phyloP scores from a whole-genome alignment of 2,113 vertebrate genomes.

The Montifringilla adamsi region DNA sequence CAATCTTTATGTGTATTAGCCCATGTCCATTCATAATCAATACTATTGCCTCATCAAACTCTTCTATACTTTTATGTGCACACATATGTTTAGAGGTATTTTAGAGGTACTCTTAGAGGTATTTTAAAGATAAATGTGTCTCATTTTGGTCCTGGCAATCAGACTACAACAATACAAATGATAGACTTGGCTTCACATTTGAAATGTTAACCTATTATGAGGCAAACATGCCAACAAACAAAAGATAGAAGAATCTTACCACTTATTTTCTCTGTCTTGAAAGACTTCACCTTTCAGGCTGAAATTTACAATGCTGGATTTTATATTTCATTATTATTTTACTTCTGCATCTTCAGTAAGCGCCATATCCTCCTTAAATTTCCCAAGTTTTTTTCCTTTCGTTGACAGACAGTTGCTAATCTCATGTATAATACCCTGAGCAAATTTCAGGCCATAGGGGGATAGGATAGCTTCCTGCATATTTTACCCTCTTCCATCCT shows the following conservation, averaged over 20 bases:
- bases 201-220: neutral
- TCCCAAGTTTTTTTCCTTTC: neutral
- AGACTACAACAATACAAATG: neutral
- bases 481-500: slow-evolving; percentile 8
- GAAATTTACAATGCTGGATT: neutral
- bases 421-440: slow-evolving; percentile 51
- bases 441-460: slow-evolving; percentile 61
- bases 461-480: slow-evolving; percentile 46
- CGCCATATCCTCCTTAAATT: slow-evolving; percentile 5
- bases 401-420: slow-evolving; percentile 59
- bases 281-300: neutral
- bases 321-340: neutral
- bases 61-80: neutral
- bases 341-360: neutral
- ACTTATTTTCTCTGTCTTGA: neutral
- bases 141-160: neutral
- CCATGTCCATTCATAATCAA: neutral
- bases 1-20: neutral
- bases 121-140: neutral
- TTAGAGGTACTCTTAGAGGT: neutral
- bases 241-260: neutral
- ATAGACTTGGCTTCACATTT: neutral
- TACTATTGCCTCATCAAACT: neutral
- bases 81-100: neutral
- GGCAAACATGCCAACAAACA: neutral